A percentile compares a stretch with the other conserved stretches of the same genome.
phyloP scores from a whole-genome alignment of 2,113 vertebrate species.

The Progne subis region DNA sequence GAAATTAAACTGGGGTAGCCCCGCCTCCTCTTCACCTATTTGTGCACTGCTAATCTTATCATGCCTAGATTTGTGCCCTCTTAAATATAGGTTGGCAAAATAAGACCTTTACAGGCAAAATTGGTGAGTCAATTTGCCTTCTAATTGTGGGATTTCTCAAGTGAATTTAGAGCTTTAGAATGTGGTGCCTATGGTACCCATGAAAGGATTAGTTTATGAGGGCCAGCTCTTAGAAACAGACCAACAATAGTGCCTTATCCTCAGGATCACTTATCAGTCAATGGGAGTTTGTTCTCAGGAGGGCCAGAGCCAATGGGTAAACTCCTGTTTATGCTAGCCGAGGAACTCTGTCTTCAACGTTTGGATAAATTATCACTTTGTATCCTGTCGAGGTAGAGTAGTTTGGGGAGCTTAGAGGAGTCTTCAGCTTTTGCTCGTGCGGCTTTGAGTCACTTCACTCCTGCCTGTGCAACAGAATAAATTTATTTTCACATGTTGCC shows the following conservation, averaged over 20 bases:
- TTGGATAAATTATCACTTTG: constrained; percentile 64
- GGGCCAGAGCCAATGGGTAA: constrained; percentile 62
- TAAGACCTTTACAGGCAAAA: background rate
- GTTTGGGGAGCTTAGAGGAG: background rate
- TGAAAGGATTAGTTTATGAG: constrained; percentile 67
- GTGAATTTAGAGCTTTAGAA: constrained; percentile 64
- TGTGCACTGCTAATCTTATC: background rate
- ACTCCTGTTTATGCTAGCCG: constrained; percentile 46
- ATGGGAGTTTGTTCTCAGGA: constrained; percentile 65
- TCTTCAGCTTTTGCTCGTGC: background rate
- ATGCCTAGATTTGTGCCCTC: background rate
- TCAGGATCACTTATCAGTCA: constrained; percentile 61
- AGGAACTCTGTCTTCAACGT: constrained; percentile 37
- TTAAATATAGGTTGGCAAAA: constrained; percentile 11
- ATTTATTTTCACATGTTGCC: background rate
- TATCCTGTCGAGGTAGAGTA: constrained; percentile 38
- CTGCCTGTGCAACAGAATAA: background rate
- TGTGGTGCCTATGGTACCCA: constrained; percentile 54
- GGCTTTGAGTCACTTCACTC: background rate
- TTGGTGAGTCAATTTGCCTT: constrained; percentile 22
- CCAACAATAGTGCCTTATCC: constrained; percentile 67
- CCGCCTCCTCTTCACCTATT: background rate
- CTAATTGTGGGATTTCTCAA: constrained; percentile 47
- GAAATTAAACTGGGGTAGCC: background rate
- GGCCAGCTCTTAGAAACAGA: constrained; percentile 63